Percentiles rank a stretch among this genome's conserved stretches.
Evolutionary conservation across 2,113 vertebrate species (phyloP).

Genomic region (Isichthys henryi): DNA sequence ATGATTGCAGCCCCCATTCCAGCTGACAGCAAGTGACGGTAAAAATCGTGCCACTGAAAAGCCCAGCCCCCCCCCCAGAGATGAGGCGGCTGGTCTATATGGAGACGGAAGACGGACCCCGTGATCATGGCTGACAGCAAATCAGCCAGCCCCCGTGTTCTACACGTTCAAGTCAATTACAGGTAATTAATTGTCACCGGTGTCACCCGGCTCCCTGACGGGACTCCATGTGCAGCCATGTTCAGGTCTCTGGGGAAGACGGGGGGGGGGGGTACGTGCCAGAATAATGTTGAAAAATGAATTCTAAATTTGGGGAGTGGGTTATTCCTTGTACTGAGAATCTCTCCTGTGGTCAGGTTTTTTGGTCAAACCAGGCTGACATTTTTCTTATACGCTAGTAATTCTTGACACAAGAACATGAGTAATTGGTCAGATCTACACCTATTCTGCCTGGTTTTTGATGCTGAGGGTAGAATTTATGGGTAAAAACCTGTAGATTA

Average conservation of each 20-base stretch:
- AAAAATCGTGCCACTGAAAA: constrained; percentile 49
- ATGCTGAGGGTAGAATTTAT: neutral
- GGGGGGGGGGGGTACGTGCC: neutral
- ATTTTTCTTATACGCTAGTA: neutral
- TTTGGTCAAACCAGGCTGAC: neutral
- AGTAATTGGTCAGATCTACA: neutral
- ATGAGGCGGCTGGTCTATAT: constrained; percentile 48
- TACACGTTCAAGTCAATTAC: constrained; percentile 68
- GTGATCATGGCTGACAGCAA: constrained; percentile 61
- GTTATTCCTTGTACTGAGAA: neutral
- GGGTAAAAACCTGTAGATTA: neutral
- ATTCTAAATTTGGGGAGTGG: neutral
- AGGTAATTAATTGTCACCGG: constrained; percentile 62
- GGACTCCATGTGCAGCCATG: neutral
- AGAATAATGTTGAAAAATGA: neutral
- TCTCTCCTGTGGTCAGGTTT: neutral
- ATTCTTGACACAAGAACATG: neutral
- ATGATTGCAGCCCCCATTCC: constrained; percentile 45
- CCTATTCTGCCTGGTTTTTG: neutral
- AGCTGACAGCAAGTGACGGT: constrained; percentile 60
- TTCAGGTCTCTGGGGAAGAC: neutral
- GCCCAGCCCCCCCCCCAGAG: constrained; percentile 34
- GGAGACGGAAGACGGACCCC: constrained; percentile 55
- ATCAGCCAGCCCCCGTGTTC: constrained; percentile 61
- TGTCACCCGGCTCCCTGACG: constrained; percentile 7